Percentiles rank a stretch among this genome's conserved stretches.
Conservation (phyloP, 2,888 invertebrate species). For the Protophormia terraenovae region DNA sequence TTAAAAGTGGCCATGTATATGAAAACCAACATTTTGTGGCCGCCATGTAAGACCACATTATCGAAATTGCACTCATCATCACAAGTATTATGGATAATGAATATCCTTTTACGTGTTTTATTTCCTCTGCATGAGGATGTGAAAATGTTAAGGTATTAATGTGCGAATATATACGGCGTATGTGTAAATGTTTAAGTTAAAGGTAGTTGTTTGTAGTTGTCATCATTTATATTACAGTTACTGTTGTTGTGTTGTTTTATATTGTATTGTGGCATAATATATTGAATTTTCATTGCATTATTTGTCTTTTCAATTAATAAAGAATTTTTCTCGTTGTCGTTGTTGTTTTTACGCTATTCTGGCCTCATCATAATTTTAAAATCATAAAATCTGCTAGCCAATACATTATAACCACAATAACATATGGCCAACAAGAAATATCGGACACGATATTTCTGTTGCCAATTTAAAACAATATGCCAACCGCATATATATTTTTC, state of each 20-base stretch:
- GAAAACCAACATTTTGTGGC: conserved; percentile 66
- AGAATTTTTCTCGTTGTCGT: conserved; percentile 51
- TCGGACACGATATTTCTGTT: conserved; percentile 29
- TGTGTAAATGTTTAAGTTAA: conserved; percentile 26
- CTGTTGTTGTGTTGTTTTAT: neutral
- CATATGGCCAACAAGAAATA: conserved; percentile 48
- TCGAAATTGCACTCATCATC: conserved; percentile 67
- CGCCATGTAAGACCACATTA: conserved; percentile 67
- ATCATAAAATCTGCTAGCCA: conserved; percentile 56
- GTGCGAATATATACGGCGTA: neutral
- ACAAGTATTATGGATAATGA: conserved; percentile 60
- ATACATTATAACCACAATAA: conserved; percentile 54
- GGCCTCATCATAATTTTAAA: conserved; percentile 60
- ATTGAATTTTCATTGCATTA: conserved; percentile 59
- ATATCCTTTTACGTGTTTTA: conserved; percentile 40
- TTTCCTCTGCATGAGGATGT: conserved; percentile 7
- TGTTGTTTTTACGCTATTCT: neutral
- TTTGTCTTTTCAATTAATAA: conserved; percentile 61
- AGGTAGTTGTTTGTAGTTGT: conserved; percentile 40
- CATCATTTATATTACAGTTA: conserved; percentile 14
- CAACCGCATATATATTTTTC: conserved; percentile 57
- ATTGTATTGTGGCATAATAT: conserved; percentile 58
- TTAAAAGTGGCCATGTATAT: conserved; percentile 55
- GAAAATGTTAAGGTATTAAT: conserved; percentile 16
- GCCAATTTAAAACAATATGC: conserved; percentile 53